Percentiles rank a stretch among this genome's conserved stretches.
These are phyloP conservation scores for Aphodius granarius DNA, from an alignment of 2,888 invertebrate species.

Conservation along the genomic window DNA sequence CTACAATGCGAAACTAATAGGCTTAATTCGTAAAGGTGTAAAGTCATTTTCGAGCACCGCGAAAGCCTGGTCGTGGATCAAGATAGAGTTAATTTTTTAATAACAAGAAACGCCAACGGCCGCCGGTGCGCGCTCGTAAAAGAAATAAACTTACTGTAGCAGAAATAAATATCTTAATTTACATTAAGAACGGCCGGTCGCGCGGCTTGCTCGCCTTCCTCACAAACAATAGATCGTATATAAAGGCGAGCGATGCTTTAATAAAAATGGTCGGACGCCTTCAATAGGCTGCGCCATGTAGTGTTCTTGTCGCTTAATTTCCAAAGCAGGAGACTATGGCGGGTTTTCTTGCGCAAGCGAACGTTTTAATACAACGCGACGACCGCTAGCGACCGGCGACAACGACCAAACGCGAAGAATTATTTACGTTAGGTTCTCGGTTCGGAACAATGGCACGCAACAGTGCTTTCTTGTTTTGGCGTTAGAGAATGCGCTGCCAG, in stretches of 20 bases:
- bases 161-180: constrained; percentile 14
- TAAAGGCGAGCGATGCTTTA: not conserved
- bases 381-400: not conserved
- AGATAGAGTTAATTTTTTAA: not conserved
- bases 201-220: constrained; percentile 1
- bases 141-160: constrained; percentile 1
- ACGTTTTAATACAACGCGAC: not conserved
- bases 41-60: not conserved
- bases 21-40: not conserved
- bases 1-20: not conserved
- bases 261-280: not conserved
- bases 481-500: not conserved
- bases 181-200: constrained; percentile 2
- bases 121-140: not conserved
- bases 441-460: not conserved
- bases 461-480: not conserved
- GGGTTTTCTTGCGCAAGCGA: not conserved
- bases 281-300: not conserved
- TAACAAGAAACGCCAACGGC: not conserved
- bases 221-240: constrained; percentile 10
- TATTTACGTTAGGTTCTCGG: not conserved
- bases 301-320: constrained; percentile 3
- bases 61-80: not conserved
- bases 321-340: not conserved
- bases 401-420: not conserved